Percentiles rank a stretch among this genome's conserved stretches.
Evolutionary conservation across 2,797 vertebrate genomes (phyloP).

Genomic region (Apogon talboti): DNA sequence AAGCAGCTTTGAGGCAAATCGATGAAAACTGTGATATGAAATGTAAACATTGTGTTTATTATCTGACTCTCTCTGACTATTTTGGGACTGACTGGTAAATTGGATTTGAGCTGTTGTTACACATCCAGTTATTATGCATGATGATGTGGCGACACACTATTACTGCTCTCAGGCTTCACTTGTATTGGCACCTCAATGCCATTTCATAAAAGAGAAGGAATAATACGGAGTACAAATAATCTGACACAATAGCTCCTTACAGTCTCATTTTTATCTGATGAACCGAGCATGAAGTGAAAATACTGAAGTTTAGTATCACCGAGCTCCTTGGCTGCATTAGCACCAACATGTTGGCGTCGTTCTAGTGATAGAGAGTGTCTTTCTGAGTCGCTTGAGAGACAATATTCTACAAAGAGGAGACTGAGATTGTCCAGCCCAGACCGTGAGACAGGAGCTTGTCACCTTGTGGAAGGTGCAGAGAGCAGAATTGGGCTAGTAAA

Average conservation of each 20-base stretch:
- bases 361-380: slow-evolving; percentile 58
- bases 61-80: slow-evolving; percentile 20
- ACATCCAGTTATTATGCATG: slow-evolving; percentile 2
- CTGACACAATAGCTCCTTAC: slow-evolving; percentile 20
- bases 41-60: slow-evolving; percentile 28
- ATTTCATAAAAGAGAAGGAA: slow-evolving; percentile 34
- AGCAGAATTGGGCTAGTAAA: slow-evolving; percentile 86
- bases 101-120: slow-evolving; percentile 15
- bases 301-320: slow-evolving; percentile 24
- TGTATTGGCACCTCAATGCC: slow-evolving; percentile 10
- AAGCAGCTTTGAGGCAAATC: slow-evolving; percentile 22
- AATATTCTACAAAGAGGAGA: slow-evolving; percentile 73
- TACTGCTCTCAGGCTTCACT: slow-evolving; percentile 15
- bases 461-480: slow-evolving; percentile 85
- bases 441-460: slow-evolving; percentile 80
- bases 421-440: slow-evolving; percentile 77
- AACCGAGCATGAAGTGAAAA: slow-evolving; percentile 40
- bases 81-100: slow-evolving; percentile 22
- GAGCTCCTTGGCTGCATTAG: slow-evolving; percentile 36
- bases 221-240: slow-evolving; percentile 44
- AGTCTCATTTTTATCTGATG: slow-evolving; percentile 45
- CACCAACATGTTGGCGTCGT: slow-evolving; percentile 48
- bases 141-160: slow-evolving; percentile 6
- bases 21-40: slow-evolving; percentile 9
- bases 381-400: slow-evolving; percentile 68